Percentiles rank a stretch among this genome's conserved stretches.
Evolutionary conservation across 2,113 vertebrate species (phyloP).

Genomic region (Carassius carassius): DNA sequence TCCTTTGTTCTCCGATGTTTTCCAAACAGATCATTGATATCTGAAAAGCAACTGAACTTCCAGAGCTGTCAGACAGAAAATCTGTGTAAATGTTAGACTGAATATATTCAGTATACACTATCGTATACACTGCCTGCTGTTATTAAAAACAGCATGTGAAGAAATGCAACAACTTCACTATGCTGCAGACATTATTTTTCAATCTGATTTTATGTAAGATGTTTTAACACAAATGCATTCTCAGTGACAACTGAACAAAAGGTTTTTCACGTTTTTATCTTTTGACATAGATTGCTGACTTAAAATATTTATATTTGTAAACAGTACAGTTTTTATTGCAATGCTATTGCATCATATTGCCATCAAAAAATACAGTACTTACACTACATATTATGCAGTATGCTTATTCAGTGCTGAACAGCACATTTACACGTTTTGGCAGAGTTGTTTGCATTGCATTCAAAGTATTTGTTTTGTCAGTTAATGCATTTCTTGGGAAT

Average conservation of each 20-base stretch:
- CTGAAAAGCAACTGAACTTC: background rate
- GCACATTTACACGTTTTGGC: background rate
- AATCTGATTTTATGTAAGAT: background rate
- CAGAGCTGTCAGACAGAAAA: background rate
- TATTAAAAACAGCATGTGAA: background rate
- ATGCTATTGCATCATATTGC: background rate
- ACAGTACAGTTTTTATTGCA: no score
- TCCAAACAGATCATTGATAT: background rate
- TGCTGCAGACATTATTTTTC: background rate
- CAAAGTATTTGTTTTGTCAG: no score
- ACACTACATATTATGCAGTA: no score
- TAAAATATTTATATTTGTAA: no score
- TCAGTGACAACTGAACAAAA: no score
- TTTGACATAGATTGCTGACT: no score
- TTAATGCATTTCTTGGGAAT: background rate
- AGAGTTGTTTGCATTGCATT: no score
- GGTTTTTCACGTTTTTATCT: no score
- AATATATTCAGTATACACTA: background rate
- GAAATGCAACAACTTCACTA: background rate
- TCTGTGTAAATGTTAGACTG: background rate
- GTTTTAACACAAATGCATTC: no score
- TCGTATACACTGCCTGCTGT: background rate
- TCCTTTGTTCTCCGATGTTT: background rate
- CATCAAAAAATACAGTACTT: no score
- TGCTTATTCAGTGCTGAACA: background rate